Evolutionary conservation across 1,140 invertebrate genomes (phyloP), one percentile per base, ranked within the genome.

Genomic region (Achroia grisella): DNA sequence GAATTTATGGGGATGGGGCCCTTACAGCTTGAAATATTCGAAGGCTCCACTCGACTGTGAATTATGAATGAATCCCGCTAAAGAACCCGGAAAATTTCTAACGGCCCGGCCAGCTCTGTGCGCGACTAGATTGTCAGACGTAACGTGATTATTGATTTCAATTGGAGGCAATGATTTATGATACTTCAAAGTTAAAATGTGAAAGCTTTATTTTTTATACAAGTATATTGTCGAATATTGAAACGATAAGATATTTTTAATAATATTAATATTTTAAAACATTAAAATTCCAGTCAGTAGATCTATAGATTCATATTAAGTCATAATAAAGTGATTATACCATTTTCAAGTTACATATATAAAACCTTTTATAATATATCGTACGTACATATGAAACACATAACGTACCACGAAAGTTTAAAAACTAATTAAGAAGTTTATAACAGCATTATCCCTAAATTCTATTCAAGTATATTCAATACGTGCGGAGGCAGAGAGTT

Each of bases 51-150:
- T 80, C 80, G 72, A 31, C 72, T 76, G 76, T 82, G 73, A 84
- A 77, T 84, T 84, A 84, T 84, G 80, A 84, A 84, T 82, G 80
- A 80, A 79, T 74, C 77, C 80, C 74, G 74, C 78, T 78, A 81
- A 84, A 84, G 74, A 84, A 71, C 63, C 75, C 72, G 77, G 80
- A 84, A 81, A 84, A 84, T 84, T 84, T 80, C 69, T 69, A 78
- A 73, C 79, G 68, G 76, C 62, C 66, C 52, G 52, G 56, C 52
- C 55, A 52, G 39, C 48, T 39, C 55, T 55, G 60, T 49, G 49
- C 48, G 58, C 44, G 48, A 62, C 34, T 51, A 51, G 48, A 52
- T 55, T 45, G 39, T 36, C 47, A 49, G 46, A 23, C 17, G 17
- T 23, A 23, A 46, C 47, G 31, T 44, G 48, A 56, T 56, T 56